A percentile compares a stretch with the other conserved stretches of the same genome.
These are phyloP conservation scores for Limonius californicus DNA, from an alignment of 1,140 invertebrate species.

Conservation along the genomic window DNA sequence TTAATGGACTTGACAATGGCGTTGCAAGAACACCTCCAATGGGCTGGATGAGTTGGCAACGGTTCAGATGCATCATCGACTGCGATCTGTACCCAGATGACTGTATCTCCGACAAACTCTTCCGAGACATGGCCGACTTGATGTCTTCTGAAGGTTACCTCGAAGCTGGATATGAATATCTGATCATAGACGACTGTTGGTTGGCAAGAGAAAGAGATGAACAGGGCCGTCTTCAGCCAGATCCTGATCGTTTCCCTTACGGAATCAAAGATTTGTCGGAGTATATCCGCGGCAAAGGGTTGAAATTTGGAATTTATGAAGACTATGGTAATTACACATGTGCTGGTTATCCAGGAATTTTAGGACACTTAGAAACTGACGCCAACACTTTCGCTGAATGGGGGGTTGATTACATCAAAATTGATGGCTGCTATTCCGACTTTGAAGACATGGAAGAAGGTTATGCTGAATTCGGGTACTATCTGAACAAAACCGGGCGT, in stretches of 20 bases:
- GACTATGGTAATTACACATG: slow-evolving; percentile 84
- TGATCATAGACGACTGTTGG: slow-evolving; percentile 92
- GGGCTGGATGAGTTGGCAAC: slow-evolving; percentile 77
- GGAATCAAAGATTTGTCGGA: slow-evolving; percentile 77
- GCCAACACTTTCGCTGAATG: slow-evolving; percentile 82
- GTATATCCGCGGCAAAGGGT: slow-evolving; percentile 74
- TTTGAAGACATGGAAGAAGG: slow-evolving; percentile 52
- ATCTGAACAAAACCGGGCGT: slow-evolving; percentile 72
- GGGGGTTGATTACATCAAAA: slow-evolving; percentile 86
- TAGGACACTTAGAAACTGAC: slow-evolving; percentile 71
- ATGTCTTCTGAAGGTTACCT: slow-evolving; percentile 75
- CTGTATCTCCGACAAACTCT: slow-evolving; percentile 68
- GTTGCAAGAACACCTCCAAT: slow-evolving; percentile 63
- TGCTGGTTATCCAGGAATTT: slow-evolving; percentile 78
- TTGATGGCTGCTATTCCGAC: slow-evolving; percentile 82
- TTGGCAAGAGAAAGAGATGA: slow-evolving; percentile 62
- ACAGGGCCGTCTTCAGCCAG: slow-evolving; percentile 65
- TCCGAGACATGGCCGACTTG: slow-evolving; percentile 77
- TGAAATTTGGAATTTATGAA: slow-evolving; percentile 87
- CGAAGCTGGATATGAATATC: slow-evolving; percentile 76
- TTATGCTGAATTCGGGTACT: slow-evolving; percentile 39
- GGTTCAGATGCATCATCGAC: slow-evolving; percentile 67
- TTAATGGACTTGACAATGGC: slow-evolving; percentile 50
- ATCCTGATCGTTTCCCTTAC: slow-evolving; percentile 73
- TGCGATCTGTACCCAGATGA: slow-evolving; percentile 64